A percentile compares a stretch with the other conserved stretches of the same genome.
Conservation (phyloP, 2,797 vertebrate genomes). For the Pseudochirops cupreus region DNA sequence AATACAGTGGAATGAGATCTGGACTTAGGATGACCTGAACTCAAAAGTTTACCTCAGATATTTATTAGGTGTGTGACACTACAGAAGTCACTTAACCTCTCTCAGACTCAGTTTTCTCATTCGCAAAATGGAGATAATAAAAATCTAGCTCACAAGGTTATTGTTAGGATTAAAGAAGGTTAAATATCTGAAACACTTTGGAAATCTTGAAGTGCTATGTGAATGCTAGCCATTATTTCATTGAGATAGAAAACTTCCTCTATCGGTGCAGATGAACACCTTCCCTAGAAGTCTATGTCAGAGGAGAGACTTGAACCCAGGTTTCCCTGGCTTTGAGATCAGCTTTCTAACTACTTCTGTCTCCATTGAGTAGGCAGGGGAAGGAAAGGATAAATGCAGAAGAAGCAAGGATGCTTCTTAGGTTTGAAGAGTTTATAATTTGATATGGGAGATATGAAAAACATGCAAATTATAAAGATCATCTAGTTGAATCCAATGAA, state of each 20-base stretch:
- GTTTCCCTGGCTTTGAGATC: background rate
- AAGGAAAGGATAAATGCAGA: background rate
- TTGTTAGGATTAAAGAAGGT: background rate
- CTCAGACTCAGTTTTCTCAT: background rate
- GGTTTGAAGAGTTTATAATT: conserved; percentile 23
- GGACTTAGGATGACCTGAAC: background rate
- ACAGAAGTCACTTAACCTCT: background rate
- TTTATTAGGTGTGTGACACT: too few species aligned
- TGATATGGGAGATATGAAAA: background rate
- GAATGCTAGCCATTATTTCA: background rate
- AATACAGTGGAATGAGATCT: background rate
- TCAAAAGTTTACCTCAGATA: background rate
- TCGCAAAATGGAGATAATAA: background rate
- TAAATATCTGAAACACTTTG: background rate
- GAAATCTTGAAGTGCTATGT: background rate
- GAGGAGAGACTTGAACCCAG: background rate
- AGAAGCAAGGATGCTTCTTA: background rate
- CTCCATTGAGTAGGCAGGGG: background rate
- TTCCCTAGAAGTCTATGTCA: background rate
- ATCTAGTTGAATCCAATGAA: background rate
- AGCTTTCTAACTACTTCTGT: background rate
- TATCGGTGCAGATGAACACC: background rate
- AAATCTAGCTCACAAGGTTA: background rate
- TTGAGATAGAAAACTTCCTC: background rate
- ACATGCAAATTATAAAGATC: background rate